These are phyloP conservation scores for Cinclus cinclus DNA, from an alignment of 2,113 vertebrate genomes.

Conservation along the genomic window DNA sequence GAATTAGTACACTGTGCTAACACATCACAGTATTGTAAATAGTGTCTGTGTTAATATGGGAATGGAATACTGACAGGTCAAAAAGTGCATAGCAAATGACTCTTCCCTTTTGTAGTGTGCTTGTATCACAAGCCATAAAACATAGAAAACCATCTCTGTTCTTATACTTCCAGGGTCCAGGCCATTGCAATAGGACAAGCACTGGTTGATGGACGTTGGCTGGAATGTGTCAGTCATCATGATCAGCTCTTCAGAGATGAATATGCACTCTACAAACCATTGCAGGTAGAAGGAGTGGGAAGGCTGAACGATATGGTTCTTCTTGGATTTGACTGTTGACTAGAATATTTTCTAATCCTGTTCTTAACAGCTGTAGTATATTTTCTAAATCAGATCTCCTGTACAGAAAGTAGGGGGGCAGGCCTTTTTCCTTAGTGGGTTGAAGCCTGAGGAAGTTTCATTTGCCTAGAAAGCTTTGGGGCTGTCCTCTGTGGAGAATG, in stretches of 20 bases:
- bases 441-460: not conserved
- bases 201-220: constrained; percentile 92
- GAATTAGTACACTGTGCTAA: not conserved
- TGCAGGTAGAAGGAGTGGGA: constrained; percentile 82
- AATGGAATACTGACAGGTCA: not conserved
- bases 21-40: not conserved
- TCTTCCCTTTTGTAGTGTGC: not conserved
- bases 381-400: not conserved
- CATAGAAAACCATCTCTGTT: not conserved
- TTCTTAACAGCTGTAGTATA: not conserved
- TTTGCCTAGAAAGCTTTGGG: not conserved
- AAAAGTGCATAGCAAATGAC: not conserved
- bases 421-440: not conserved
- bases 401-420: not conserved
- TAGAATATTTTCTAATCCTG: not conserved
- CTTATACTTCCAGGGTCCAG: constrained; percentile 81
- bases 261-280: constrained; percentile 92
- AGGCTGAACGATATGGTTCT: not conserved
- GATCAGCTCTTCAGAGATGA: constrained; percentile 97
- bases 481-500: not conserved
- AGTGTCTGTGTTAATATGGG: not conserved
- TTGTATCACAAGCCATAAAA: not conserved
- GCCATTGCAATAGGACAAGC: constrained; percentile 97
- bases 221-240: constrained; percentile 95
- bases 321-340: not conserved